Evolutionary conservation across 2,888 invertebrate species (phyloP), one percentile per base, ranked within the genome.

Genomic region (Andrena marginata): DNA sequence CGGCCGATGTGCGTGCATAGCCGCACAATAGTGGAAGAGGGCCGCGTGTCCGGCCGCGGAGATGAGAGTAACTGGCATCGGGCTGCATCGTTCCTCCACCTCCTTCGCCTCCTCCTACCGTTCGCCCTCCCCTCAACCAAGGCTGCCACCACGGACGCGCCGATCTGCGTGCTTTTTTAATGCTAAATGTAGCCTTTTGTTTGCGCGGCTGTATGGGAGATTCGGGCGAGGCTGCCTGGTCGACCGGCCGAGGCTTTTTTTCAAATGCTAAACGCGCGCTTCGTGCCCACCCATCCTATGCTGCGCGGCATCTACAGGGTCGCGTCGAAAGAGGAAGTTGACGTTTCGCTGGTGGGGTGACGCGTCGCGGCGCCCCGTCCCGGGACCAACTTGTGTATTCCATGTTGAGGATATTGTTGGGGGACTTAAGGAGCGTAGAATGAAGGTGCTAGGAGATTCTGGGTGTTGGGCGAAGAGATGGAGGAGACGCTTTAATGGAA

Each of bases 141-240:
- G 69, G 48, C 64, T 35, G 59, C 76, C 65, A 65, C 82, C 80
- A 67, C 60, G 77, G 77, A 63, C 81, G 82, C 87, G 72, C 64
- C 78, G 82, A 77, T 85, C 85, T 77, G 75, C 82, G 85, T 91
- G 91, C 91, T 92, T 92, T 92, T 91, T 92, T 90, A 92, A 92
- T 91, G 92, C 91, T 90, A 92, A 92, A 91, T 90, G 90, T 87
- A 90, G 87, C 86, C 89, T 90, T 92, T 91, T 88, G 88, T 88
- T 88, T 88, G 89, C 69, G 85, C 80, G 81, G 77, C 84, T 90
- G 87, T 85, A 89, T 85, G 87, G 83, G 89, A 88, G 88, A 89
- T 88, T 89, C 86, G 86, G 84, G 76, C 78, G 81, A 85, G 83
- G 73, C 80, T 79, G 84, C 80, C 81, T 74, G 68, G 68, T 77